Base-by-base conservation (phyloP, 2,888 invertebrate genomes). In the Thelaira solivaga region DNA sequence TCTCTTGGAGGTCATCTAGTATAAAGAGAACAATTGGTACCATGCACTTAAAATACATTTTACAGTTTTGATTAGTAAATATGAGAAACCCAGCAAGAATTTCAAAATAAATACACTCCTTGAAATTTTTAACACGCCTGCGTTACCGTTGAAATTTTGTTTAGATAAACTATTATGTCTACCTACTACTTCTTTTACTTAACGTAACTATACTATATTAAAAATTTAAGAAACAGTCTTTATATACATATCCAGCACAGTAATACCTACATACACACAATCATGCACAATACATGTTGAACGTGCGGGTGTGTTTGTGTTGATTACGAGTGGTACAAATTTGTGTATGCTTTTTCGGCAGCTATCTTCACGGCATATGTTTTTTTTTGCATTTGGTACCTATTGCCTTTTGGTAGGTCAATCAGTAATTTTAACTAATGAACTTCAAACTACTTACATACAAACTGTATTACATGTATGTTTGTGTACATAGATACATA, bases 271-370 rank as follows among this genome's bases (percentile, higher is more conserved):
- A n/a, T 26, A 26, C 4, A 6, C 4, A 26, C 6, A 5, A 6
- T 26, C 26, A 26, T 26, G 26, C 26, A 26, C 6, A 5, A 36
- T n/a, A n/a, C 36, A 13, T 36, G 2, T 36, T 1, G 13, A 13
- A 26, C 16, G 24, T 39, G 26, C 57, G 26, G 26, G 41, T 41
- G 26, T 67, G 16, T 45, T 55, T 45, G 31, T 41, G 41, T 34
- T 34, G 29, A 47, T 45, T 59, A 29, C 49, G 49, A 69, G 43
- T 68, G 64, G 41, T 43, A 64, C 26, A 57, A 75, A 69, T 74
- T 67, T 76, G 69, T 64, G 75, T 76, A 75, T 64, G 65, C 36
- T 51, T 72, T 29, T 55, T 62, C 31, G 62, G 34, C 47, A 36
- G 36, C 24, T 18, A 18, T 57, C 47, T 51, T 36, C 34, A 29